A percentile compares a stretch with the other conserved stretches of the same genome.
These are phyloP conservation scores for Glossophaga mutica DNA, from an alignment of 2,797 vertebrate species.

Conservation along the genomic window DNA sequence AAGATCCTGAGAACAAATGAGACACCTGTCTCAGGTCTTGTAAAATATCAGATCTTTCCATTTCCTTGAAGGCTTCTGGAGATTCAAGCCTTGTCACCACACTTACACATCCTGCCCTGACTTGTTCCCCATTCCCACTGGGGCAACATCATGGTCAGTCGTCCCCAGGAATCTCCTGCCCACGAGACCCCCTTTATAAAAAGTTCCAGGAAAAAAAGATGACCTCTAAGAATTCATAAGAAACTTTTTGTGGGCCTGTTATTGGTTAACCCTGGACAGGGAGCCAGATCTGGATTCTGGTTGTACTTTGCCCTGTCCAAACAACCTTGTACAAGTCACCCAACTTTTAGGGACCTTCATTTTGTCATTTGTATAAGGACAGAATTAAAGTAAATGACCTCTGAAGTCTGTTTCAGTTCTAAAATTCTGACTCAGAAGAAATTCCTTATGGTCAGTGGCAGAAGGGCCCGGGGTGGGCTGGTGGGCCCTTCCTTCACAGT, in stretches of 20 bases:
- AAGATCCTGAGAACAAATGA: conserved; percentile 44
- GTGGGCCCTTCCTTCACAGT: background rate
- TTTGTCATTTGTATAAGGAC: background rate
- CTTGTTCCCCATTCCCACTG: background rate
- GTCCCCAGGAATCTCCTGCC: background rate
- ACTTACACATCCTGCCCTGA: background rate
- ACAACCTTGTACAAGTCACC: background rate
- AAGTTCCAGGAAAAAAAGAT: background rate
- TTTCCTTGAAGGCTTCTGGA: background rate
- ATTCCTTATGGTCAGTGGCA: background rate
- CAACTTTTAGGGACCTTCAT: background rate
- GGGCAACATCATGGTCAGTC: background rate
- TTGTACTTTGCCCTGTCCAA: background rate
- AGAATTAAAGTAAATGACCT: background rate
- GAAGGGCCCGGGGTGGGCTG: background rate
- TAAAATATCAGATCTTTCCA: conserved; percentile 7
- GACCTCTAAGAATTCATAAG: background rate
- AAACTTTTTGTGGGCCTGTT: background rate
- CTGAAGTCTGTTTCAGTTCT: background rate
- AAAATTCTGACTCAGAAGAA: conserved; percentile 4
- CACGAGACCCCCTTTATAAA: background rate
- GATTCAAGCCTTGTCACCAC: background rate
- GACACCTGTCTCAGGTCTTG: conserved; percentile 49
- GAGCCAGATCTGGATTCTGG: background rate
- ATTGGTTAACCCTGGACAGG: background rate